Conservation (phyloP, 2,113 vertebrate genomes). For the Scatophagus argus region DNA sequence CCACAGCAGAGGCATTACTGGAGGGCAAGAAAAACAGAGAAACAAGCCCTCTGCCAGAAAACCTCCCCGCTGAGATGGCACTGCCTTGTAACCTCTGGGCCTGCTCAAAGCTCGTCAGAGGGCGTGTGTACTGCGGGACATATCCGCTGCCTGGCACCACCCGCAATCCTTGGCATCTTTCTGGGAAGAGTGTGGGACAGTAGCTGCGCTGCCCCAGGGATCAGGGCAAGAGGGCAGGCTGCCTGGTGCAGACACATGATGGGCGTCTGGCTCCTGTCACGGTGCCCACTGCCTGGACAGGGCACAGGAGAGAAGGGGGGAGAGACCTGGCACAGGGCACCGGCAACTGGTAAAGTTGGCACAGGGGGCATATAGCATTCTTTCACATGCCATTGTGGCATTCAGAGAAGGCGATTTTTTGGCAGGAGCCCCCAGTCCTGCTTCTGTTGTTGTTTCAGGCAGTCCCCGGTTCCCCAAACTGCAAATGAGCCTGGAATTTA, state of each 20-base stretch:
- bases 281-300: constrained; percentile 61
- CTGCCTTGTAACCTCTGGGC: constrained; percentile 37
- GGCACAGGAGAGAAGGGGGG: constrained; percentile 31
- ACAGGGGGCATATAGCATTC: constrained; percentile 77
- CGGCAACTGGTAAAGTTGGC: constrained; percentile 81
- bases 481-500: constrained; percentile 80
- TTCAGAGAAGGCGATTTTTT: constrained; percentile 76
- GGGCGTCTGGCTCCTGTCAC: constrained; percentile 76
- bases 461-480: constrained; percentile 78
- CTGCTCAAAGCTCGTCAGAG: constrained; percentile 47
- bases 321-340: constrained; percentile 72
- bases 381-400: constrained; percentile 81
- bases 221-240: constrained; percentile 69
- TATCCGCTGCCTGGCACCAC: constrained; percentile 54
- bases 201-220: constrained; percentile 68
- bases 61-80: constrained; percentile 35
- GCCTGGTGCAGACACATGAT: constrained; percentile 77
- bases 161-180: constrained; percentile 63
- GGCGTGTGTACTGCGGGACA: constrained; percentile 36
- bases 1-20: constrained; percentile 33
- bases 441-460: constrained; percentile 76
- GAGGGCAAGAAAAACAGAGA: constrained; percentile 40
- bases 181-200: constrained; percentile 57
- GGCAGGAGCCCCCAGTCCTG: constrained; percentile 67
- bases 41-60: constrained; percentile 40